A percentile compares a stretch with the other conserved stretches of the same genome.
Conservation (phyloP, 1,140 invertebrate genomes). For the Drosophila arizonae region DNA sequence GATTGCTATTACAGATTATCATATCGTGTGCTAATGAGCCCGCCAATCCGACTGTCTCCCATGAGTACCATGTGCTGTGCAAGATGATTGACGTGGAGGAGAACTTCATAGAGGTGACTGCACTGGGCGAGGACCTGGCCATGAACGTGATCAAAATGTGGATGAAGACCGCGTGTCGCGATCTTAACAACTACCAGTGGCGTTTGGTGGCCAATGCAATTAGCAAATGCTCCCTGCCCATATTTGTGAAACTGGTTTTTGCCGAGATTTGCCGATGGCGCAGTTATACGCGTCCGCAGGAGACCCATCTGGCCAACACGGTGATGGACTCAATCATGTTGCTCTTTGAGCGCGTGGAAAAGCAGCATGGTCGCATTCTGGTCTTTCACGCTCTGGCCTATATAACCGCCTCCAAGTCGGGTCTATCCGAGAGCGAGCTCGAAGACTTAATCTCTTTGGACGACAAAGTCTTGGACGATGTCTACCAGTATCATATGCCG, state of each 20-base stretch:
- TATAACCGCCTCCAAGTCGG: constrained; percentile 96
- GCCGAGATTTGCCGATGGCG: constrained; percentile 98
- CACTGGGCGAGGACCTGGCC: constrained; percentile 95
- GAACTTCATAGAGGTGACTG: constrained; percentile 96
- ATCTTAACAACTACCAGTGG: constrained; percentile 97
- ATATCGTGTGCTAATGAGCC: constrained; percentile 95
- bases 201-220: constrained; percentile 96
- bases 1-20: constrained; percentile 88
- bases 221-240: constrained; percentile 96
- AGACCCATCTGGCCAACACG: constrained; percentile 95
- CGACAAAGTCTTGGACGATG: constrained; percentile 97
- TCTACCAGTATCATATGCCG: constrained; percentile 99
- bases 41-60: constrained; percentile 92
- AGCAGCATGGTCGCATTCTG: constrained; percentile 95
- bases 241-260: constrained; percentile 98
- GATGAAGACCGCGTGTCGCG: constrained; percentile 95
- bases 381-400: constrained; percentile 97
- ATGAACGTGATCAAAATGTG: constrained; percentile 97
- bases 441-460: constrained; percentile 97
- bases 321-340: constrained; percentile 99
- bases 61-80: constrained; percentile 92
- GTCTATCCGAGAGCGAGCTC: constrained; percentile 95
- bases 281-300: constrained; percentile 96
- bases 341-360: constrained; percentile 96
- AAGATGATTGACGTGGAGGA: constrained; percentile 95